Evolutionary conservation across 2,888 invertebrate species (phyloP).

Genomic region (Hypercompe scribonia): DNA sequence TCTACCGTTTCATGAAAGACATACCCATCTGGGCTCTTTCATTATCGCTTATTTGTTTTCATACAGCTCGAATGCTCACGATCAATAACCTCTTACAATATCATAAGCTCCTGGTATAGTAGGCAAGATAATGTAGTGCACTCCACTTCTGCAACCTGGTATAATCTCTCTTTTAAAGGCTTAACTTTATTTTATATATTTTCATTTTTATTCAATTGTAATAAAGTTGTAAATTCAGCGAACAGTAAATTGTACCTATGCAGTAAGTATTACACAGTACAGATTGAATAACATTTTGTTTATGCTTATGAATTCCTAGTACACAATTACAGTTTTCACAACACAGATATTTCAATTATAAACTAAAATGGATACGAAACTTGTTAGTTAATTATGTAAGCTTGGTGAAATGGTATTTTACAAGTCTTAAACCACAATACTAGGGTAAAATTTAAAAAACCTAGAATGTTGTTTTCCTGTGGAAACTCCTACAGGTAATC

Average conservation of each 20-base stretch:
- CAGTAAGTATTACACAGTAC: background rate
- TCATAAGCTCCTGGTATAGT: background rate
- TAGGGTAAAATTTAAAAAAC: background rate
- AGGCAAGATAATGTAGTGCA: background rate
- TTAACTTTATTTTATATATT: background rate
- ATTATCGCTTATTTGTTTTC: background rate
- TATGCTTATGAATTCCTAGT: background rate
- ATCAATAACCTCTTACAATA: background rate
- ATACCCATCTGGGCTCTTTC: background rate
- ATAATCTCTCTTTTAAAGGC: background rate
- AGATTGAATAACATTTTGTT: background rate
- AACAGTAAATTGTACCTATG: background rate
- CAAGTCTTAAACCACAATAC: background rate
- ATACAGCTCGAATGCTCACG: background rate
- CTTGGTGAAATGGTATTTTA: background rate
- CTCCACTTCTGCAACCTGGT: conserved; percentile 1
- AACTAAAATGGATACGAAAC: background rate
- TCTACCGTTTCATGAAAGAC: background rate
- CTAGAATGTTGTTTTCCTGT: background rate
- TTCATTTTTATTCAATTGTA: background rate
- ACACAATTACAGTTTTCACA: background rate
- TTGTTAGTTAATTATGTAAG: background rate
- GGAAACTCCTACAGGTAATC: background rate
- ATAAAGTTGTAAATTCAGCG: background rate
- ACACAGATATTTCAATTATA: background rate